A percentile compares a stretch with the other conserved stretches of the same genome.
These are phyloP conservation scores for Platycnemis pennipes DNA, from an alignment of 2,888 invertebrate species.

Conservation along the genomic window DNA sequence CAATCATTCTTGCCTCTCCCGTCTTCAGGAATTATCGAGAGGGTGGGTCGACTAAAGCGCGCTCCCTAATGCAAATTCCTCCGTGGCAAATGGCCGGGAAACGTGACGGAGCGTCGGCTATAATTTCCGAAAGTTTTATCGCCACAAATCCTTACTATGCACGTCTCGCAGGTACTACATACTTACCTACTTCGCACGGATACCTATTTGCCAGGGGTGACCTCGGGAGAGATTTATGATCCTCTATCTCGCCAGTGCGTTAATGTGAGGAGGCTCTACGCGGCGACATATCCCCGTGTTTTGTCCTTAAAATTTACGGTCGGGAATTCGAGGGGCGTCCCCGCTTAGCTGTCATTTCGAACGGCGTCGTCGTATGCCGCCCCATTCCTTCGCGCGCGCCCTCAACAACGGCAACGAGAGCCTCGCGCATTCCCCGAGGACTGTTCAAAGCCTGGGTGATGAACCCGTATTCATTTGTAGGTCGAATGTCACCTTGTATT, in stretches of 20 bases:
- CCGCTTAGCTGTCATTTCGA: conserved; percentile 2
- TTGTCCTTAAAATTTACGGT: not conserved
- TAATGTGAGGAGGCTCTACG: not conserved
- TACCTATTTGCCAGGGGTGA: not conserved
- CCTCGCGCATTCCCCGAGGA: no score
- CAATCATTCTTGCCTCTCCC: no score
- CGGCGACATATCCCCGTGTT: not conserved
- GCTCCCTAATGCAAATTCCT: not conserved
- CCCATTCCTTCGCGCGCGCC: no score
- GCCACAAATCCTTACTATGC: not conserved
- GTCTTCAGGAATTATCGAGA: not conserved
- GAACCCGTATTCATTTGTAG: no score
- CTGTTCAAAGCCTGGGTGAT: no score
- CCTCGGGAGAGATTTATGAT: not conserved
- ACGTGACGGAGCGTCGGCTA: not conserved
- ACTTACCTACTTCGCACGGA: not conserved
- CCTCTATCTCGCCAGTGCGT: not conserved
- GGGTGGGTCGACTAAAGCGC: not conserved
- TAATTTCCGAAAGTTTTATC: not conserved
- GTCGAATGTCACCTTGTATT: no score
- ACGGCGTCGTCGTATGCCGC: not conserved
- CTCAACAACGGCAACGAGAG: no score
- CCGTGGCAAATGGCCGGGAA: not conserved
- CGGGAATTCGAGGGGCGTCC: not conserved
- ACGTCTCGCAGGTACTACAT: not conserved